Evolutionary conservation across 2,797 vertebrate genomes (phyloP).

Genomic region (Podarcis siculus): DNA sequence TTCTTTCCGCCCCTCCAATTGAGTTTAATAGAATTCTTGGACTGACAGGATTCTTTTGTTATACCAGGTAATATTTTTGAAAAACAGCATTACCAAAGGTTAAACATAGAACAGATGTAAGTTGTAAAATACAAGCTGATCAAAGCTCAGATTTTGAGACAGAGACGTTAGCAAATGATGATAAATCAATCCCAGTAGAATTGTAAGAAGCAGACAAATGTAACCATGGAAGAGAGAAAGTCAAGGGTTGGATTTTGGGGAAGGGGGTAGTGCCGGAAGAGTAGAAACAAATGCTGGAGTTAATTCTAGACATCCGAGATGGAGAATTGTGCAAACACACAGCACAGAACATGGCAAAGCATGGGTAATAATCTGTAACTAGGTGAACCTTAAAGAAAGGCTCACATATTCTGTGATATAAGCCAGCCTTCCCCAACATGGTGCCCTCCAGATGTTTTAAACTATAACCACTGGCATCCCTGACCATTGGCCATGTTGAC

Average conservation of each 20-base stretch:
- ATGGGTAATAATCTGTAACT: slow-evolving; percentile 76
- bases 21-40: slow-evolving; percentile 75
- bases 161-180: slow-evolving; percentile 98
- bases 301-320: slow-evolving; percentile 84
- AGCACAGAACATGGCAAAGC: slow-evolving; percentile 71
- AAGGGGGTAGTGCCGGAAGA: slow-evolving; percentile 59
- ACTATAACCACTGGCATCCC: neutral
- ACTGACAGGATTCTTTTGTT: slow-evolving; percentile 85
- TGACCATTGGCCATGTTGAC: neutral
- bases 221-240: slow-evolving; percentile 85
- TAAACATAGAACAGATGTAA: slow-evolving; percentile 99
- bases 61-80: slow-evolving; percentile 91
- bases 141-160: slow-evolving; percentile 95
- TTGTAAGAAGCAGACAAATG: slow-evolving; percentile 93
- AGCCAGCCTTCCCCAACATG: neutral
- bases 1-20: slow-evolving; percentile 63
- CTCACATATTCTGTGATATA: slow-evolving; percentile 27
- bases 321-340: slow-evolving; percentile 79
- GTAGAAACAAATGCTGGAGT: slow-evolving; percentile 84
- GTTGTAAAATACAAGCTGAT: slow-evolving; percentile 98
- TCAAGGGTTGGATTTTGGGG: slow-evolving; percentile 67
- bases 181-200: slow-evolving; percentile 96
- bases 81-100: slow-evolving; percentile 94
- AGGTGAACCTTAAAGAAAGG: slow-evolving; percentile 69
- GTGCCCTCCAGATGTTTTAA: neutral